Base-by-base conservation (phyloP, 37 sponge, comb jelly and placozoan genomes). In the Spongilla lacustris region DNA sequence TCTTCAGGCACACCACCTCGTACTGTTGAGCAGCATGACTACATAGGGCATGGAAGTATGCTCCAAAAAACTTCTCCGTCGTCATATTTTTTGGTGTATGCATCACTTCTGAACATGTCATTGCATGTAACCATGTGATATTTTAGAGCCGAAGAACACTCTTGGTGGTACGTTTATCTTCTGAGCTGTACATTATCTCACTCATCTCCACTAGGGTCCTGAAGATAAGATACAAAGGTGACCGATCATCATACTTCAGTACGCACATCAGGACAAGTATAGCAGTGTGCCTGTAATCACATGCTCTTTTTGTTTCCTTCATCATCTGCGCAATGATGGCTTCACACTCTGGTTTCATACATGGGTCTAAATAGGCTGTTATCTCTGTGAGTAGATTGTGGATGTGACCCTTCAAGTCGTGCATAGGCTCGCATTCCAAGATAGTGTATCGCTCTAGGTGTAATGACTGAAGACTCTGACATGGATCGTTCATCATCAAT, bases 321-420 rank as follows among this genome's bases (percentile, higher is more conserved):
- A 41, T 41, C 41, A 41, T 41, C 6, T 41, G 41, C 6, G 3
- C 41, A 41, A 41, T 41, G 3, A 41, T 41, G 41, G 41, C 41
- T 41, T 41, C 41, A 41, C 41, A 41, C 41, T 41, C 41, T 41
- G 41, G 41, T 6, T 41, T 41, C 41, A 41, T 41, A 41, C 41
- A 41, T 3, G 41, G 41, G 41, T 41, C 41, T 41, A 41, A 41
- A 6, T 41, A 6, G 3, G 41, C 41, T 3, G 41, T 41, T 41
- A 41, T 41, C 41, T 41, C 41, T 41, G 41, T 41, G 6, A 58
- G 19, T 14, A 58, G 21, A 17, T 58, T 58, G 21, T 58, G 58
- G 14, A 58, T 58, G 58, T 58, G 83, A 11, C 83, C 83, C 34
- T 82, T 82, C 22, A 82, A 32, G 58, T 81, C 81, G 69, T 81